phyloP scores from a whole-genome alignment of 2,113 vertebrate species.

The Paratilapia polleni region DNA sequence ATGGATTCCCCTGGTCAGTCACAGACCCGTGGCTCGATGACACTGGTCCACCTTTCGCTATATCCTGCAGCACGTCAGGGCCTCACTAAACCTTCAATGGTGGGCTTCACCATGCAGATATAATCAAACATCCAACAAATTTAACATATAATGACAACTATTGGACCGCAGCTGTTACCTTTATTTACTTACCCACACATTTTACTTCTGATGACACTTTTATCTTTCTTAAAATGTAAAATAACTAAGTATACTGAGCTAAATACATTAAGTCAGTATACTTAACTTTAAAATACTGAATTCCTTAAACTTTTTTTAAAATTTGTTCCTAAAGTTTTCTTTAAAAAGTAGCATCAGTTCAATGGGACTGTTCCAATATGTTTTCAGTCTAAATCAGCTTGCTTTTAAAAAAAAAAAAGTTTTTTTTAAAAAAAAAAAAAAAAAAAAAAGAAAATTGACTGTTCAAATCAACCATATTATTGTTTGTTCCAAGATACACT shows the following conservation, averaged over 20 bases:
- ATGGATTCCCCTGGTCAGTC: slow-evolving; percentile 79
- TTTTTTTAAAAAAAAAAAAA: fast-evolving
- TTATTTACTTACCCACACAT: not conserved
- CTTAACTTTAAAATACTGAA: not conserved
- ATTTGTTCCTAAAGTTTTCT: not conserved
- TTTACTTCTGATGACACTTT: not conserved
- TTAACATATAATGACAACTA: not conserved
- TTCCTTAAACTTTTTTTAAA: not conserved
- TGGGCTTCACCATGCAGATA: not conserved
- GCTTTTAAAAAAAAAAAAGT: not conserved
- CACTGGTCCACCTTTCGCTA: slow-evolving; percentile 65
- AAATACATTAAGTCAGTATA: not conserved
- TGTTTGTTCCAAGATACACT: too few species aligned
- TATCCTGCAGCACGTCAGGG: slow-evolving; percentile 56
- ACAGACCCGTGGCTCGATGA: slow-evolving; percentile 66
- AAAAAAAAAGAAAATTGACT: not conserved
- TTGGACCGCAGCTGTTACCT: too few species aligned
- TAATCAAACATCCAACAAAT: not conserved
- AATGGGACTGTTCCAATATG: not conserved
- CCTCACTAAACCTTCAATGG: slow-evolving; percentile 8
- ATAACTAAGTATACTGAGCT: not conserved
- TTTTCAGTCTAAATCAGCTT: not conserved
- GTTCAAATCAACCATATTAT: too few species aligned
- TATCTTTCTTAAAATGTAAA: not conserved
- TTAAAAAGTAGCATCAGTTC: not conserved